Conservation (phyloP, 64 coral and sea anemone genomes). For the Pocillopora verrucosa region DNA sequence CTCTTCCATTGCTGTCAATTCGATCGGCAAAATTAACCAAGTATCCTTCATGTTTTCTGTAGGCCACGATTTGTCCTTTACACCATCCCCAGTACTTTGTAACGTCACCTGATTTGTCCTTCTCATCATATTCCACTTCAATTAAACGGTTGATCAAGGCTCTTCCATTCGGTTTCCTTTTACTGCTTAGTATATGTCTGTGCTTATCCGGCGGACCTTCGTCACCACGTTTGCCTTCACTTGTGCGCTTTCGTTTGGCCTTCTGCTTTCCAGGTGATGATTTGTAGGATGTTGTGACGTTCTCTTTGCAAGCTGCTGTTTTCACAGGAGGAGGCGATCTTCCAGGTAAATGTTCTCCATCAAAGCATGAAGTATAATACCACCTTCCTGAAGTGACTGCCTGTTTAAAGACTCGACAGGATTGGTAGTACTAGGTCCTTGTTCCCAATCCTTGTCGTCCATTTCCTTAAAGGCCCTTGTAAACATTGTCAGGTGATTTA, state of each 20-base stretch:
- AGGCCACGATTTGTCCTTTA: conserved; percentile 33
- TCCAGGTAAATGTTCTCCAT: conserved; percentile 56
- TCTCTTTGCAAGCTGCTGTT: conserved; percentile 17
- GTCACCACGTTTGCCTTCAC: background rate
- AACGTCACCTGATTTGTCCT: conserved; percentile 18
- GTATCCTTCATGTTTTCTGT: background rate
- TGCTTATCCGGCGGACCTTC: conserved; percentile 47
- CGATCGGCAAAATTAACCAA: background rate
- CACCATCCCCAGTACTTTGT: conserved; percentile 42
- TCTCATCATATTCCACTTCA: background rate
- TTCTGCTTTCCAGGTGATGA: conserved; percentile 10
- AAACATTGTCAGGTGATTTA: conserved; percentile 52
- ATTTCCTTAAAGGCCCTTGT: conserved; percentile 41
- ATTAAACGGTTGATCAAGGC: background rate
- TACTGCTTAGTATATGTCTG: background rate
- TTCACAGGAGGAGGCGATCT: conserved; percentile 51
- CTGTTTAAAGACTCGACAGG: conserved; percentile 49
- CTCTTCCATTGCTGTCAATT: background rate
- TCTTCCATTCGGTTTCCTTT: conserved; percentile 21
- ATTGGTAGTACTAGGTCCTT: conserved; percentile 47
- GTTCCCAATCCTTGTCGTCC: conserved; percentile 45
- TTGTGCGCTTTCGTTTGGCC: conserved; percentile 38
- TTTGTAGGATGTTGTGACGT: conserved; percentile 49
- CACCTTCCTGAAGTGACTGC: conserved; percentile 36
- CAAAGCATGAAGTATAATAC: conserved; percentile 29